Base-by-base conservation (phyloP, 92 coral and sea anemone species). In the Heliopora coerulea region DNA sequence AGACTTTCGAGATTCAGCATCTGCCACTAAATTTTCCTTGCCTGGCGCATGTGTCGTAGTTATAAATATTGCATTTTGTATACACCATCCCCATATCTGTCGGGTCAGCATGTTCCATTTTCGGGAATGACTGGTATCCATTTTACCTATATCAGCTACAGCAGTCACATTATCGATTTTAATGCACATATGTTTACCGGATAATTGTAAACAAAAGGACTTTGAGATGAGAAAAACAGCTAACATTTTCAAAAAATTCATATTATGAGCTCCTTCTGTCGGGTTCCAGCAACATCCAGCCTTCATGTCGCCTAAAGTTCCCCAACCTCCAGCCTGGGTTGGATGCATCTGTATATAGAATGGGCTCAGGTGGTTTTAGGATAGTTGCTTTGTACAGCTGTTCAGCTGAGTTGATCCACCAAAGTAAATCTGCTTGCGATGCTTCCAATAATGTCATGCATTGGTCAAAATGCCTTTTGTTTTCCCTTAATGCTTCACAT, bases 201-300 rank as follows among this genome's bases (percentile, higher is more conserved):
- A 31, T 52, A 83, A 46, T 17, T 75, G 29, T 27, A 39, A 24
- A 10, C 66, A 49, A 73, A 84, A 83, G 18, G 86, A 70, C 52
- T 84, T 70, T 35, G 80, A 65, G 26, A 80, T 89, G 48, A 83
- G 73, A 41, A 80, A 68, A 14, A 70, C 80, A 39, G 86, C 89
- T 27, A 74, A 50, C 78, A 77, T 81, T 41, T 85, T 83, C 30
- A 85, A 62, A 50, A 46, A 79, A 60, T 79, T 75, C 44, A 66
- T 79, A 54, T 87, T 78, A 64, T 87, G 79, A 49, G 35, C 41
- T 5, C 76, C 85, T 70, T 87, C 83, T 23, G 54, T 62, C 50
- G 85, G 77, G 62, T 83, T 60, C 93, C 93, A 88, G 48, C 58
- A 64, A 25, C 88, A 85, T 25, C 86, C 90, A 40, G 62, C 44